Conservation (phyloP, 2,888 invertebrate species). For the Eupithecia subfuscata region DNA sequence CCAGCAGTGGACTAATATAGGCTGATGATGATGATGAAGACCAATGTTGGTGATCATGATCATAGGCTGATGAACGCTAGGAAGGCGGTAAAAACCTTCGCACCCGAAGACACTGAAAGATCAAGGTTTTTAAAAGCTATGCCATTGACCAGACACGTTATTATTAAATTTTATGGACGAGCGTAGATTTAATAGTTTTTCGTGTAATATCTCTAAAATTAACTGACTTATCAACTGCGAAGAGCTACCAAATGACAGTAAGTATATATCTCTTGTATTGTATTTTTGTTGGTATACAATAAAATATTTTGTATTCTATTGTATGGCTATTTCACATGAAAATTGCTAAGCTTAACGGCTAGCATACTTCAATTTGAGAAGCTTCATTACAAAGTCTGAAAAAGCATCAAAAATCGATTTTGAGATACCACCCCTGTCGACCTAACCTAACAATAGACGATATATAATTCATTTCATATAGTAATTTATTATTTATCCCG, state of each 20-base stretch:
- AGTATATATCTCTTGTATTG: too few relatives aligned
- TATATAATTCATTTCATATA: background rate
- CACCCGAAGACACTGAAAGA: background rate
- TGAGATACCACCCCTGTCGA: background rate
- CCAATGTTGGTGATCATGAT: too few relatives aligned
- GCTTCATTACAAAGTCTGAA: background rate
- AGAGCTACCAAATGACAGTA: too few relatives aligned
- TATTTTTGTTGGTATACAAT: too few relatives aligned
- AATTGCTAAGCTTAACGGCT: background rate
- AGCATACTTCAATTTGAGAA: background rate
- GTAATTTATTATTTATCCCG: background rate
- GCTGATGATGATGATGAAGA: too few relatives aligned
- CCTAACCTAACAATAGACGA: background rate
- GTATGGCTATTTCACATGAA: background rate
- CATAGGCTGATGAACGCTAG: too few relatives aligned
- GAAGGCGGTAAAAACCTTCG: background rate
- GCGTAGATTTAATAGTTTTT: constrained; percentile 18
- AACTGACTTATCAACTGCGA: background rate
- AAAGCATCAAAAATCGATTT: background rate
- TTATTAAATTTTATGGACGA: constrained; percentile 19
- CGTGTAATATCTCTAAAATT: background rate
- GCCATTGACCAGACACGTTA: constrained; percentile 25
- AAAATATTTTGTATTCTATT: too few relatives aligned
- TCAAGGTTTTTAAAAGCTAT: background rate
- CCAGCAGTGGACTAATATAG: too few relatives aligned